phyloP scores from a whole-genome alignment of 1,140 invertebrate species.

The Paracyclopina nana region DNA sequence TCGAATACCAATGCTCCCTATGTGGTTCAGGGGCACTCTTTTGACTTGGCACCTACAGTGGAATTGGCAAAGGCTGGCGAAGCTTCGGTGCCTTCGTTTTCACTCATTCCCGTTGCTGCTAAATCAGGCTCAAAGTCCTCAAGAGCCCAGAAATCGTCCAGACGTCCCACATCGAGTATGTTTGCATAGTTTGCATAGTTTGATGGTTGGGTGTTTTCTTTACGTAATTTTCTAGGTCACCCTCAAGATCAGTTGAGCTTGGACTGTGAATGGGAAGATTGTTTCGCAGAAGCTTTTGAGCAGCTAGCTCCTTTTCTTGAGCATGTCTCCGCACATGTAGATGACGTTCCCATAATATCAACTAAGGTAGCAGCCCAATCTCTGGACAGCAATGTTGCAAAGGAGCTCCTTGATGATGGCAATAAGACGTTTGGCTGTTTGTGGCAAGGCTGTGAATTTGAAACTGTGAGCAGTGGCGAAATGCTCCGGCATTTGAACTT shows the following conservation, averaged over 20 bases:
- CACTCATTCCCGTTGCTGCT: not conserved
- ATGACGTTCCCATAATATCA: not conserved
- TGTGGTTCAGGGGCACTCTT: not conserved
- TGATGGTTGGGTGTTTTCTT: not conserved
- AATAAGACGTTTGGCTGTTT: constrained; percentile 10
- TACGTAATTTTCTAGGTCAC: not conserved
- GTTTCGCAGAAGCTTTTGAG: not conserved
- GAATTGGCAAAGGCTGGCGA: not conserved
- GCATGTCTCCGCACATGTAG: not conserved
- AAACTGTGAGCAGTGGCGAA: not conserved
- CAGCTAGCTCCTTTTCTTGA: not conserved
- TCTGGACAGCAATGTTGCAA: no score
- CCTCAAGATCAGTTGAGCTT: not conserved
- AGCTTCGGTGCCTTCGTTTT: not conserved
- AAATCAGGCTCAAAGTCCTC: not conserved
- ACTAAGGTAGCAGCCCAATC: no score
- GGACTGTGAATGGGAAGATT: not conserved
- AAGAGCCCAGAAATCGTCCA: not conserved
- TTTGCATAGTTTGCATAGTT: no score
- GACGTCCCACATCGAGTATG: not conserved
- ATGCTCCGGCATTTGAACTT: constrained; percentile 14
- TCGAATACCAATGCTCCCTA: not conserved
- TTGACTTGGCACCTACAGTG: not conserved
- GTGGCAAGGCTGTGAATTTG: constrained; percentile 10
- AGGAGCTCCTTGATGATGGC: not conserved